Percentiles rank a stretch among this genome's conserved stretches.
phyloP scores from a whole-genome alignment of 1,140 invertebrate genomes.

The Trialeurodes vaporariorum region DNA sequence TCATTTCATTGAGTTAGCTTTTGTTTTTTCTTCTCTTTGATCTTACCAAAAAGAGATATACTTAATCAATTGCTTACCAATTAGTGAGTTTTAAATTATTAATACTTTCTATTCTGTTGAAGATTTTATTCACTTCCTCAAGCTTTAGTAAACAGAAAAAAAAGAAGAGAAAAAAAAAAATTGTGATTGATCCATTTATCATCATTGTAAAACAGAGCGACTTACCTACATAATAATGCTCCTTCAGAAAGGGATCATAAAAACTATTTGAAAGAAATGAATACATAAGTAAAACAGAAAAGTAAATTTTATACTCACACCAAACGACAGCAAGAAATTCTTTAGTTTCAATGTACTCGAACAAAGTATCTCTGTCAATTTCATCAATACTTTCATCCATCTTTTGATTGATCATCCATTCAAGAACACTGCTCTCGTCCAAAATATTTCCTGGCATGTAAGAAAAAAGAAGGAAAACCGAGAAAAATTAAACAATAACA shows the following conservation, averaged over 20 bases:
- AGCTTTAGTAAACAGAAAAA: too few relatives aligned
- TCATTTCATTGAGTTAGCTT: too few relatives aligned
- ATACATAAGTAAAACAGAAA: too few relatives aligned
- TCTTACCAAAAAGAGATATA: too few relatives aligned
- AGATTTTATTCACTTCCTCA: too few relatives aligned
- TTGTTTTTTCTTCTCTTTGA: too few relatives aligned
- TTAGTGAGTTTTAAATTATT: too few relatives aligned
- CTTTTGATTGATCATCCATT: constrained; percentile 85
- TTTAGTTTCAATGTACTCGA: constrained; percentile 77
- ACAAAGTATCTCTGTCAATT: constrained; percentile 70
- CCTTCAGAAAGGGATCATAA: background rate
- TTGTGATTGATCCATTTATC: background rate
- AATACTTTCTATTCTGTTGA: too few relatives aligned
- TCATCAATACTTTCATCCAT: constrained; percentile 88
- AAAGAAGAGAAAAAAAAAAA: background rate
- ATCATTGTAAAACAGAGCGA: background rate
- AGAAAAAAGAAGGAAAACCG: constrained; percentile 8
- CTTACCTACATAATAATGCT: background rate
- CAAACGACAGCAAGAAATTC: constrained; percentile 88
- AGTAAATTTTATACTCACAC: constrained; percentile 52
- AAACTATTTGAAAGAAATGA: constrained; percentile 2
- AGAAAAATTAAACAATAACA: background rate
- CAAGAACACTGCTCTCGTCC: constrained; percentile 70
- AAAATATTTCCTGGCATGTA: constrained; percentile 63
- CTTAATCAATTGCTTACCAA: too few relatives aligned